Evolutionary conservation across 2,888 invertebrate species (phyloP), one percentile per base, ranked within the genome.

Genomic region (Torymus tubicola): DNA sequence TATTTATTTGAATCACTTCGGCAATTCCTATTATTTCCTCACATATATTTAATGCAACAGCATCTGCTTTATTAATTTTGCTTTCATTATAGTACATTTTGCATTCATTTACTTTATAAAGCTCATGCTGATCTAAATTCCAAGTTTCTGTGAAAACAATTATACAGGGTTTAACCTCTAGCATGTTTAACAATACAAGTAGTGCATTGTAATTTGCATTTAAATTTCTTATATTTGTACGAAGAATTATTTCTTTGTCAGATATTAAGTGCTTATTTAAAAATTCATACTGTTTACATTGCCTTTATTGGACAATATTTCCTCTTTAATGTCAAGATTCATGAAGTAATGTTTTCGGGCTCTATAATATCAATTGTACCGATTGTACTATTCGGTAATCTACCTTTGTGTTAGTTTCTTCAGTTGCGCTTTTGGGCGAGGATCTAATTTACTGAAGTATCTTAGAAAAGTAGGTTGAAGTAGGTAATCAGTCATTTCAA

Each of bases 71-170:
- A n/a, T 57, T 57, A n/a, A 57, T 57, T 14, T 8, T 61, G 8
- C 61, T 61, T 8, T 61, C 10, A 21, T 61, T 61, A 21, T 61
- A 61, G 14, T 61, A 61, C 18, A 61, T 61, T 61, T 61, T 61
- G 8, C 21, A 61, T 21, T 3, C 11, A 12, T 18, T 5, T 10
- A 61, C 21, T 8, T 61, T 61, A 21, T 21, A 61, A 61, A 61
- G 3, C 10, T 61, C 21, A 21, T 21, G 13, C 5, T 60, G 24
- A 10, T 61, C 24, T 5, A 61, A 13, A 1, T 61, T 21, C 61
- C 61, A 61, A 10, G 21, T 61, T 21, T 61, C 61, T 10, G 61
- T 61, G 21, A 11, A 61, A 4, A 61, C 13, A 21, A 61, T 61
- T 61, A 61, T 18, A 11, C 2, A 61, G 10, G 61, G 61, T 14